Conservation (phyloP, 2,888 invertebrate species). For the Drosophila differens region DNA sequence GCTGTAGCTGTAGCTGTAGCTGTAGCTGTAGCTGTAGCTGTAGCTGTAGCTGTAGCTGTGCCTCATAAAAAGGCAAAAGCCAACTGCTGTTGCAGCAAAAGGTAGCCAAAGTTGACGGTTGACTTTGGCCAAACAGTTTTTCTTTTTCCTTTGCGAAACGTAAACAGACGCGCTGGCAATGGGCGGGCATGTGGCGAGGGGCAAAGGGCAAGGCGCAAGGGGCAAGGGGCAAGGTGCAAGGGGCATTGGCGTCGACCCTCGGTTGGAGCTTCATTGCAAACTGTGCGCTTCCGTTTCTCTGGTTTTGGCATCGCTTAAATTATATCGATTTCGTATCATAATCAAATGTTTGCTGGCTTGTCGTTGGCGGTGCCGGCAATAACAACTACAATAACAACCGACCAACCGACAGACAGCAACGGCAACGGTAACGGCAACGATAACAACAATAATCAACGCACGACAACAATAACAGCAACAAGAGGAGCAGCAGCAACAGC, state of each 20-base stretch:
- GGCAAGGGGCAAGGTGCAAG: background rate
- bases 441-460: conserved; percentile 79
- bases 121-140: conserved; percentile 55
- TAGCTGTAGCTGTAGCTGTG: conserved; percentile 10
- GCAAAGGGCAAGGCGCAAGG: background rate
- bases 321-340: conserved; percentile 83
- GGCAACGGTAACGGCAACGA: conserved; percentile 48
- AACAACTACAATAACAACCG: conserved; percentile 75
- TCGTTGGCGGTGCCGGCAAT: conserved; percentile 70
- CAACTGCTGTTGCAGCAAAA: conserved; percentile 29
- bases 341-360: conserved; percentile 81
- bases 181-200: background rate
- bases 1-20: conserved; percentile 8
- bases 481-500: conserved; percentile 46
- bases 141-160: conserved; percentile 32
- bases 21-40: conserved; percentile 18
- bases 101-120: conserved; percentile 52
- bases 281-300: conserved; percentile 60
- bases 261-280: conserved; percentile 32
- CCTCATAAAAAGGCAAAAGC: conserved; percentile 36
- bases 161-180: conserved; percentile 31
- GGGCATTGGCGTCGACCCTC: background rate
- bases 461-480: conserved; percentile 62
- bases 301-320: conserved; percentile 77
- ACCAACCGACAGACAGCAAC: conserved; percentile 15